Conservation (phyloP, 2,888 invertebrate genomes). For the Aelia acuminata region DNA sequence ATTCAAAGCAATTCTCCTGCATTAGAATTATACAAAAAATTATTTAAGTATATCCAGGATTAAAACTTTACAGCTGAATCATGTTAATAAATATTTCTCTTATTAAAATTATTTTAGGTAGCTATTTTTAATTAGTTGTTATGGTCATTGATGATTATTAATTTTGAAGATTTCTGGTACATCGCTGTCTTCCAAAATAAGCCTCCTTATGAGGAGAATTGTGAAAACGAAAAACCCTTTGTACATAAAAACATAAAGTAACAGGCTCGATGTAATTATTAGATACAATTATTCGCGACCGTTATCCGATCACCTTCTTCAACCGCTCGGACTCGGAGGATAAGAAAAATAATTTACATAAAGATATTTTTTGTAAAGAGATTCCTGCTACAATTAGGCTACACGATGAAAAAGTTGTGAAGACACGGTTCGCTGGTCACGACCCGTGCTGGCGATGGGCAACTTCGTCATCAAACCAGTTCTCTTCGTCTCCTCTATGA, state of each 20-base stretch:
- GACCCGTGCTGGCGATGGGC: not conserved
- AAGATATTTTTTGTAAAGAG: not conserved
- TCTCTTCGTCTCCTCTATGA: not conserved
- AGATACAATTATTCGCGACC: not conserved
- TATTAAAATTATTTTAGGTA: too few relatives aligned
- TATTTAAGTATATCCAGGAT: too few relatives aligned
- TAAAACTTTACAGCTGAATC: too few relatives aligned
- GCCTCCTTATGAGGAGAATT: too few relatives aligned
- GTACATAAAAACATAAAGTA: not conserved
- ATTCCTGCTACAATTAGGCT: not conserved
- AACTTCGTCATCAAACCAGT: not conserved
- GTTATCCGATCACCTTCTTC: constrained; percentile 7
- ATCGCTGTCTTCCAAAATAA: too few relatives aligned
- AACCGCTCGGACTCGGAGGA: not conserved
- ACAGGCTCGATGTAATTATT: not conserved
- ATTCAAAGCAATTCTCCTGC: too few relatives aligned
- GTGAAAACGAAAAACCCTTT: too few relatives aligned
- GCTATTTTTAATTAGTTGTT: too few relatives aligned
- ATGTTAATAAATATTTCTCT: too few relatives aligned
- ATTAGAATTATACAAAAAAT: too few relatives aligned
- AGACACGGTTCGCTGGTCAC: not conserved
- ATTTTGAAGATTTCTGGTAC: too few relatives aligned
- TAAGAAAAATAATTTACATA: not conserved
- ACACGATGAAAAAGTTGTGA: not conserved
- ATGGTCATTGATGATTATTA: too few relatives aligned